Base-by-base conservation (phyloP, 1,140 invertebrate species). In the Camponotus vicinus region DNA sequence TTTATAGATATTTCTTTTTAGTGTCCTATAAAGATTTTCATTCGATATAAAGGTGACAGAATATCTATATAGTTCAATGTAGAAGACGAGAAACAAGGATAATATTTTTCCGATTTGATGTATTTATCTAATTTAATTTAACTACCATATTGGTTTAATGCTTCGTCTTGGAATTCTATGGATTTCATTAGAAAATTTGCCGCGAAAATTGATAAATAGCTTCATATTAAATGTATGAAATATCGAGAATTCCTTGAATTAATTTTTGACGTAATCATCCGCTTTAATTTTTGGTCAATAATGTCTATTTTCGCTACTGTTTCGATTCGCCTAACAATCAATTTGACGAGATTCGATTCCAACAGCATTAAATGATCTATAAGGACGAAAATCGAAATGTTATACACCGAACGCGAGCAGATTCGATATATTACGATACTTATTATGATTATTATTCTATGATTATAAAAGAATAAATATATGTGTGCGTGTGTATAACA, bases 401-500 rank as follows among this genome's bases (percentile, higher is more conserved):
- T 75, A 63, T 27, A 37, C 18, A 42, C 42, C 32, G 57, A 87
- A 64, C 55, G 59, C 66, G 40, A 79, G 34, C 45, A 87, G 32
- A 79, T 87, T 79, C 73, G 78, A 90, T 83, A 90, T 87, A 52
- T 52, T 79, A 84, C 42, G 11, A 55, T 61, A 89, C 27, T 15
- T 55, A 79, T 70, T 63, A 42, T 76, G 8, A 21, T 9, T 37
- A 82, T 66, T 89, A 86, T 92, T 90, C 71, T 91, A 67, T 86
- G 85, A 88, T 21, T 70, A 87, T 52, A 83, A 87, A 82, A 78
- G 11, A 52, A 37, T 32, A 76, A 37, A 91, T 79, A 85, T 85
- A 86, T 71, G 76, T 27, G 49, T 69, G 27, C 57, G 42, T 66
- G 61, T 80, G 77, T 70, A 69, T 34, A 63, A 42, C 52, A 82